Conservation (phyloP, 1,140 invertebrate species). For the Drosophila watanabei region DNA sequence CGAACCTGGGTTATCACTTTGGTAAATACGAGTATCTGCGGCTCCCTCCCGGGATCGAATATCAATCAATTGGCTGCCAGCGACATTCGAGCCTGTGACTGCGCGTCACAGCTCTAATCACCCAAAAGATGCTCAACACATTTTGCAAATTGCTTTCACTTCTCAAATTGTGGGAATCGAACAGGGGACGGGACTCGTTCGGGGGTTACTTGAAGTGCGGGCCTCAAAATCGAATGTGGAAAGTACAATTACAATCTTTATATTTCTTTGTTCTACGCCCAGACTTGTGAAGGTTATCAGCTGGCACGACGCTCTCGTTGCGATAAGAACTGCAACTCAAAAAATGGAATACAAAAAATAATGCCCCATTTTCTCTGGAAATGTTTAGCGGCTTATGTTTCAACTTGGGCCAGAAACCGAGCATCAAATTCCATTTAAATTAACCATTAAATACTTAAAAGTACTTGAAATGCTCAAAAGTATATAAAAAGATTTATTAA, state of each 20-base stretch:
- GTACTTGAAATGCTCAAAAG: background rate
- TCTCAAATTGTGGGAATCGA: constrained; percentile 54
- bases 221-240: constrained; percentile 19
- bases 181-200: background rate
- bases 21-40: constrained; percentile 60
- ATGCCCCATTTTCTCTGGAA: constrained; percentile 21
- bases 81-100: constrained; percentile 36
- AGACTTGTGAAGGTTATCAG: constrained; percentile 68
- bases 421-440: constrained; percentile 71
- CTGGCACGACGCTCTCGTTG: constrained; percentile 15
- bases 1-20: constrained; percentile 84
- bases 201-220: constrained; percentile 40
- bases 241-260: constrained; percentile 48
- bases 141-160: constrained; percentile 65
- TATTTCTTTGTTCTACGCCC: constrained; percentile 29
- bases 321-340: constrained; percentile 49
- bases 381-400: constrained; percentile 26
- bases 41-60: constrained; percentile 53
- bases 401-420: constrained; percentile 30
- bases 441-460: constrained; percentile 34
- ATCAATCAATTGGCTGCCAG: constrained; percentile 74
- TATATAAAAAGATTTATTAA: constrained; percentile 14
- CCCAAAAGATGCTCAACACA: constrained; percentile 68
- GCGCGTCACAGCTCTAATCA: constrained; percentile 35
- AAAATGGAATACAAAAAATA: constrained; percentile 24